phyloP scores from a whole-genome alignment of 2,888 invertebrate species.

The Cheilosia vulpina region DNA sequence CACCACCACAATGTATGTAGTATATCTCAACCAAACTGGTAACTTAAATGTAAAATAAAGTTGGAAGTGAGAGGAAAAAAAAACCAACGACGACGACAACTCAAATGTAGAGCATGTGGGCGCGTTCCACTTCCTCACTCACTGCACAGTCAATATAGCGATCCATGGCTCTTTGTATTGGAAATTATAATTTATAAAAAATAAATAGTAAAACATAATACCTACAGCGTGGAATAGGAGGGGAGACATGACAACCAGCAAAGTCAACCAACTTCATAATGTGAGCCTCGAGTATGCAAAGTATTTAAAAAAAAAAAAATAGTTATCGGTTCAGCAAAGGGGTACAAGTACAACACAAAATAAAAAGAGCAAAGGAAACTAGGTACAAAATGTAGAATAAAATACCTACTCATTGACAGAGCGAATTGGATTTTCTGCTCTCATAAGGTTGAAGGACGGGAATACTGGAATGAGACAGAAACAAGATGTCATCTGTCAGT shows the following conservation, averaged over 20 bases:
- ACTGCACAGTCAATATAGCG: slow-evolving; percentile 60
- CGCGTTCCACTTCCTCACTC: slow-evolving; percentile 75
- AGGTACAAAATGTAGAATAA: slow-evolving; percentile 26
- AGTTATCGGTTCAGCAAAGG: slow-evolving; percentile 31
- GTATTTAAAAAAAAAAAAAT: slow-evolving; percentile 16
- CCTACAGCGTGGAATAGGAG: slow-evolving; percentile 25
- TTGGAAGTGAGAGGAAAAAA: slow-evolving; percentile 19
- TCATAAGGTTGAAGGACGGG: slow-evolving; percentile 8
- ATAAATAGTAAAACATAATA: slow-evolving; percentile 40
- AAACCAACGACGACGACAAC: slow-evolving; percentile 14
- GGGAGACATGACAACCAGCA: slow-evolving; percentile 40
- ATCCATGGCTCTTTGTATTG: slow-evolving; percentile 57
- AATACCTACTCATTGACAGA: neutral
- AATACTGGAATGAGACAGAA: slow-evolving; percentile 19
- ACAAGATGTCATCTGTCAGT: neutral
- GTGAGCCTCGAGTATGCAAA: slow-evolving; percentile 58
- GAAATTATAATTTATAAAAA: slow-evolving; percentile 55
- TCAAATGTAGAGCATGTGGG: slow-evolving; percentile 73
- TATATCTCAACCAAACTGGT: slow-evolving; percentile 29
- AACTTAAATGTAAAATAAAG: slow-evolving; percentile 34
- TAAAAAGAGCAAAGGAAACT: slow-evolving; percentile 10
- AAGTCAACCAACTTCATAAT: slow-evolving; percentile 49
- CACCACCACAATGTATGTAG: slow-evolving; percentile 7
- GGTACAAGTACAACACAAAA: neutral
- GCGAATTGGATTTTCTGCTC: slow-evolving; percentile 24